Conservation (phyloP, 2,888 invertebrate species). For the Ptychoptera contaminata region DNA sequence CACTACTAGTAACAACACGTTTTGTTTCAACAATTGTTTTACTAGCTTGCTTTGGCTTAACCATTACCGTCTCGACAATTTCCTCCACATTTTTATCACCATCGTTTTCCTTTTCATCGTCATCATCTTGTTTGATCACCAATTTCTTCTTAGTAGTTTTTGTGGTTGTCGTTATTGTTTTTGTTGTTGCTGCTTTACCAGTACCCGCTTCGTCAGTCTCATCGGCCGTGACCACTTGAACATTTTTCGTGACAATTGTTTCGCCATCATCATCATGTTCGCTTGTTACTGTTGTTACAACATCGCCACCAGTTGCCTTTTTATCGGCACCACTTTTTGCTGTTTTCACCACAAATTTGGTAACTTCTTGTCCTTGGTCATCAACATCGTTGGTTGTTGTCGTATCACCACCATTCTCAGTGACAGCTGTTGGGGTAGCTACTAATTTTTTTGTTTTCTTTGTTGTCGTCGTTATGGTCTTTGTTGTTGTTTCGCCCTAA, state of each 20-base stretch:
- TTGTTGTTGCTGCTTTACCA: neutral
- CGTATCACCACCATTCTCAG: too few species aligned
- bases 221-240: neutral
- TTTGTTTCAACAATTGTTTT: conserved; percentile 8
- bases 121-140: neutral
- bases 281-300: neutral
- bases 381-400: too few species aligned
- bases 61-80: neutral
- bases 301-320: neutral
- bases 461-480: too few species aligned
- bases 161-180: neutral
- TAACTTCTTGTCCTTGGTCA: too few species aligned
- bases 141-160: neutral
- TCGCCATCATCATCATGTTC: conserved; percentile 7
- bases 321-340: neutral
- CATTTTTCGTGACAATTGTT: neutral
- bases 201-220: neutral
- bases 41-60: conserved; percentile 4
- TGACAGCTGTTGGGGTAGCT: too few species aligned
- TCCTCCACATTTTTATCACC: conserved; percentile 2
- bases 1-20: neutral
- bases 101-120: neutral
- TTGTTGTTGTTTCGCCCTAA: too few species aligned
- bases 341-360: too few species aligned
- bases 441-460: too few species aligned